Evolutionary conservation across 2,888 invertebrate genomes (phyloP), one percentile per base, ranked within the genome.

Genomic region (Arge pagana): DNA sequence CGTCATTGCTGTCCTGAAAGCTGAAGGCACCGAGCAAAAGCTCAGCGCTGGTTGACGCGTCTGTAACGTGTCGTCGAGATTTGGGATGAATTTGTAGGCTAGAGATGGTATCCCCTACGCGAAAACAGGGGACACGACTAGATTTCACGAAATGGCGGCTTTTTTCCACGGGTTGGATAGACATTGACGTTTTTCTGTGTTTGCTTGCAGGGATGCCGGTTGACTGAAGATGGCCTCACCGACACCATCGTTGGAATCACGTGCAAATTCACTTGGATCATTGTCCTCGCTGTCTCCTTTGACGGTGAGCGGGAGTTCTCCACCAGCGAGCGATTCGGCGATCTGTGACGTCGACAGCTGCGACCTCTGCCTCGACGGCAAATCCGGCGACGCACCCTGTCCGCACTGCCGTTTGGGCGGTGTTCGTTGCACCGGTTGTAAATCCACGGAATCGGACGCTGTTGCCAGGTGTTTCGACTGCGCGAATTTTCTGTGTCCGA

Each of bases 381-480:
- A 74, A 70, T 67, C 72, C 55, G 69, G 71, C 33, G 76, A 75
- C 67, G 72, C 70, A 51, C 70, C 74, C 52, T 76, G 74, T 61
- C 67, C 74, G 24, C 73, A 52, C 16, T 76, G 74, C 58, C 72
- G 74, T 50, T 75, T 87, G 78, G 68, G 82, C 81, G 82, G 84
- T 56, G 82, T 84, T 24, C 87, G 88, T 65, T 97, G 96, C 81
- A 96, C 96, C 65, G 96, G 95, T 71, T 98, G 98, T 83, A 97
- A 96, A 79, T 92, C 92, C 63, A 92, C 91, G 76, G 93, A 95
- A 77, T 88, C 92, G 15, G 90, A 90, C 85, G 96, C 96, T 40
- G 93, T 96, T 52, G 96, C 96, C 56, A 90, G 93, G 75, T 97
- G 96, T 79, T 90, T 93, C 71, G 96, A 97, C 78, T 99, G 98